phyloP scores from a whole-genome alignment of 2,888 invertebrate genomes.

The Ophion obscuratus region DNA sequence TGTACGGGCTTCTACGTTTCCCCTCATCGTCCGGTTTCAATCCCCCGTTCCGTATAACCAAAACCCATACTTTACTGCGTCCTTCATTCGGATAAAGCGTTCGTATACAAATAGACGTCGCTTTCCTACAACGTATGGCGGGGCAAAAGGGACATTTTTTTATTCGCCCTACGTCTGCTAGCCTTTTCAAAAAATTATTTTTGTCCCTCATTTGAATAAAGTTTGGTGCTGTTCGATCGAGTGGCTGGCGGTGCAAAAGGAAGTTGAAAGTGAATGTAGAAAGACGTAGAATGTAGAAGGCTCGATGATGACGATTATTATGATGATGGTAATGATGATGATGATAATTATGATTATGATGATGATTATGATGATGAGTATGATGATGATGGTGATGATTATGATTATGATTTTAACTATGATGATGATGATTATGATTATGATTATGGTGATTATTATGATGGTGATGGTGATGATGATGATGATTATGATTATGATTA shows the following conservation, averaged over 20 bases:
- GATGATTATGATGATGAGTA: too few relatives aligned
- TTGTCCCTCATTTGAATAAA: background rate
- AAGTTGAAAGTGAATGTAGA: background rate
- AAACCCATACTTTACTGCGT: slow-evolving; percentile 17
- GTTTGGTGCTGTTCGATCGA: background rate
- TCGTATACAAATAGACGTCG: background rate
- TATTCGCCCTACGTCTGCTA: background rate
- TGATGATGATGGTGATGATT: too few relatives aligned
- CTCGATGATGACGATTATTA: too few relatives aligned
- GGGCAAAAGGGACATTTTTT: background rate
- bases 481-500: too few relatives aligned
- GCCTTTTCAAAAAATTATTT: background rate
- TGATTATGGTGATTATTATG: too few relatives aligned
- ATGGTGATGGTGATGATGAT: too few relatives aligned
- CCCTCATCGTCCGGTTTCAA: slow-evolving; percentile 53
- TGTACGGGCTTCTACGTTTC: slow-evolving; percentile 37
- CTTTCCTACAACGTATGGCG: background rate
- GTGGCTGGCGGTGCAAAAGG: background rate
- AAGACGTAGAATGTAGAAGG: background rate
- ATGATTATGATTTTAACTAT: too few relatives aligned
- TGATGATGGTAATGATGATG: too few relatives aligned
- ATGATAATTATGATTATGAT: too few relatives aligned
- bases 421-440: too few relatives aligned
- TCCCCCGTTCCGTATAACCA: slow-evolving; percentile 24
- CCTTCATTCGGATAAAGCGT: slow-evolving; percentile 23